Evolutionary conservation across 92 coral and sea anemone species (phyloP), one percentile per base, ranked within the genome.

Genomic region (Paragorgia papillata): DNA sequence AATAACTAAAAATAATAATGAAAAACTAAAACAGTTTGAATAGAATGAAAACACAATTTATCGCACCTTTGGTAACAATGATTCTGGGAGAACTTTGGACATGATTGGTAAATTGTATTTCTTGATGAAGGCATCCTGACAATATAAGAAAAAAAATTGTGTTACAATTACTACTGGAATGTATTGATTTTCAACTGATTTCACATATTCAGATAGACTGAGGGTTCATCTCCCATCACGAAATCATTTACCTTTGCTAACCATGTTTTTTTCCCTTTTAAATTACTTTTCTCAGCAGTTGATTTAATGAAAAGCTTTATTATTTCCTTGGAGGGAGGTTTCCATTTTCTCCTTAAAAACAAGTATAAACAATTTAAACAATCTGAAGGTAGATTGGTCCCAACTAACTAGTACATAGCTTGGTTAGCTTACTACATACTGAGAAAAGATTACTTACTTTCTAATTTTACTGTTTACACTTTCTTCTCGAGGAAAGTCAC

Each of bases 221-320:
- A n/a, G n/a, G n/a, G n/a, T n/a, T n/a, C n/a, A n/a, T n/a, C n/a
- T n/a, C n/a, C n/a, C n/a, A n/a, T n/a, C n/a, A n/a, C n/a, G n/a
- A n/a, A n/a, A n/a, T n/a, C n/a, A n/a, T n/a, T 25, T 82, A 89
- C 92, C 90, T 89, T 84, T 15, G 79, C 83, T 20, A 74, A 18
- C 92, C 90, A 89, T 17, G 79, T 73, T 5, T 78, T 65, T 39
- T 65, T 54, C 27, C 79, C 83, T 24, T 57, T 79, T 26, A 32
- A 32, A 30, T 84, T 56, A 29, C 54, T 32, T 39, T 78, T 71
- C 65, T 78, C 83, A 43, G 88, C 73, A 62, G 69, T 89, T 29
- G 87, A 66, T 56, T 74, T 79, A 25, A 82, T 78, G 59, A 89
- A 89, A 13, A 81, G 73, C 43, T 69, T 82, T 41, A 89, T 35